phyloP scores from a whole-genome alignment of 2,888 invertebrate species.

The Bedellia somnulentella region DNA sequence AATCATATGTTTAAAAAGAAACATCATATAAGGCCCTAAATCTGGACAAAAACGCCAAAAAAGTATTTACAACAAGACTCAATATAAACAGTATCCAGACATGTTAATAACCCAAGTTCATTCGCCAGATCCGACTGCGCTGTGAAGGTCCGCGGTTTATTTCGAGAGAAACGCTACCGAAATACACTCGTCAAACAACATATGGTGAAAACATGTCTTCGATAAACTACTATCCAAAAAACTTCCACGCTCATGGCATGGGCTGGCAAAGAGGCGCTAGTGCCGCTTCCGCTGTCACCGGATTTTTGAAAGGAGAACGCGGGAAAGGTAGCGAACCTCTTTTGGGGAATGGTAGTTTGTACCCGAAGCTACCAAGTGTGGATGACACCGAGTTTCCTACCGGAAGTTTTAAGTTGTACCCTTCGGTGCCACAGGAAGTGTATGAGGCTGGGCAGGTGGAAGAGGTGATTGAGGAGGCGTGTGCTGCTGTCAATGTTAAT shows the following conservation, averaged over 20 bases:
- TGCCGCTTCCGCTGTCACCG: constrained; percentile 32
- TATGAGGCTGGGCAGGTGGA: constrained; percentile 46
- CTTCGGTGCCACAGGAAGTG: constrained; percentile 41
- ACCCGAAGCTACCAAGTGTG: constrained; percentile 34
- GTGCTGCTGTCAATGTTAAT: constrained; percentile 40
- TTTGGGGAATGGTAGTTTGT: constrained; percentile 30
- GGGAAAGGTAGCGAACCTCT: constrained; percentile 24
- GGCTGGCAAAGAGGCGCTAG: constrained; percentile 39
- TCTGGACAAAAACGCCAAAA: no score
- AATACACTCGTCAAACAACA: constrained; percentile 11
- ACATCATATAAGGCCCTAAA: no score
- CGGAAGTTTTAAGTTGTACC: constrained; percentile 33
- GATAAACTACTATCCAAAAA: constrained; percentile 42
- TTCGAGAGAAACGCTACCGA: constrained; percentile 13
- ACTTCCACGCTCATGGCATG: constrained; percentile 49
- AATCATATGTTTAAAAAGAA: no score
- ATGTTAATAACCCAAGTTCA: constrained; percentile 12
- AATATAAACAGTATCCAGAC: no score
- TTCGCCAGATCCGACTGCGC: constrained; percentile 12
- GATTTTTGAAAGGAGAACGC: constrained; percentile 36
- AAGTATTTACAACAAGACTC: no score
- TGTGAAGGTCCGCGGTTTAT: constrained; percentile 15
- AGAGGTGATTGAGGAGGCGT: constrained; percentile 43
- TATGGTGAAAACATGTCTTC: constrained; percentile 14
- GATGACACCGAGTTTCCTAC: constrained; percentile 34